Base-by-base conservation (phyloP, 2,888 invertebrate species). In the Lissocephala sabroskyi region DNA sequence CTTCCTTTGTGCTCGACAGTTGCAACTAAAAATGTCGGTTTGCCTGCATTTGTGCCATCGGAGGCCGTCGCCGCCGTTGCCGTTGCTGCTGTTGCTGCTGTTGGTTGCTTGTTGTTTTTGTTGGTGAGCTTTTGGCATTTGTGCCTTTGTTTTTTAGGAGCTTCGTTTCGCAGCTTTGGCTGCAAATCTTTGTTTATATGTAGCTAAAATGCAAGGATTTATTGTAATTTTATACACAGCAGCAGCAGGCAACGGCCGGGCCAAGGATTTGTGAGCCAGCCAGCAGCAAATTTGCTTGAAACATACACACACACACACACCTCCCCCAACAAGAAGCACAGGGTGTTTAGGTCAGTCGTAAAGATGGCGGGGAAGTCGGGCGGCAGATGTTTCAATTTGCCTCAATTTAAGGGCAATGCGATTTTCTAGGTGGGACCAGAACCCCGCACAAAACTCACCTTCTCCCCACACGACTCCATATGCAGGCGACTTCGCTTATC, bases 161-260 rank as follows among this genome's bases (percentile, higher is more conserved):
- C 75, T 71, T 23, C 23, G 23, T 33, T 14, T 40, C n/a, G 32
- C 42, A 32, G 30, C 17, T 41, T 29, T 41, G 36, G 19, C 52
- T 64, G 76, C 76, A 71, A 71, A 71, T 71, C 76, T 75, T 71
- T 75, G 71, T 71, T 71, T 71, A 75, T 71, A 73, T 71, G 73
- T 76, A 71, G 73, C 71, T 71, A 79, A 79, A 75, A 76, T 74
- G 78, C 62, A 62, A 63, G 67, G 62, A 80, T 80, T 80, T 80
- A 81, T 80, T 76, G 80, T 79, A 71, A 80, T 80, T 80, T 80
- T 80, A 80, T 80, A 78, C 78, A 80, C 80, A 73, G 75, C n/a
- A n/a, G n/a, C n/a, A n/a, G n/a, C n/a, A n/a, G n/a, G n/a, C n/a
- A n/a, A n/a, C n/a, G n/a, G 74, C 61, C 47, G 47, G 40, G 46